These are phyloP conservation scores for Nicator chloris DNA, from an alignment of 2,113 vertebrate genomes.

Conservation along the genomic window DNA sequence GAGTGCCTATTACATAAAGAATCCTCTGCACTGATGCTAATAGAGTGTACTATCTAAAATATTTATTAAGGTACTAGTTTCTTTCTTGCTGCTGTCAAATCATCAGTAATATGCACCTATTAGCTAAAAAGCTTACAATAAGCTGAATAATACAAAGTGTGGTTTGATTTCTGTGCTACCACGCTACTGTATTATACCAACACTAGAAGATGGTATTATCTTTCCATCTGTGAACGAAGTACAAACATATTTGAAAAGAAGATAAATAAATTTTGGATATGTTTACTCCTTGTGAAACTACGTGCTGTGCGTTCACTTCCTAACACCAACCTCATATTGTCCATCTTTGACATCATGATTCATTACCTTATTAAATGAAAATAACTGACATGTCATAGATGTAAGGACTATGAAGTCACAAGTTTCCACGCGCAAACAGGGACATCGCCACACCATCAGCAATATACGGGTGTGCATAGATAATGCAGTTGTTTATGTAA, in stretches of 20 bases:
- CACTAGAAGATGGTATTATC: not conserved
- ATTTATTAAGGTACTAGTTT: not conserved
- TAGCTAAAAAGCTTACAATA: not conserved
- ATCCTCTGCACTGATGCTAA: not conserved
- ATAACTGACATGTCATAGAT: not conserved
- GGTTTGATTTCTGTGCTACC: not conserved
- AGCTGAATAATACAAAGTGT: not conserved
- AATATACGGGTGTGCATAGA: not conserved
- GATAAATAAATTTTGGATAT: not conserved
- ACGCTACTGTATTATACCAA: not conserved
- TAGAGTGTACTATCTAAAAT: not conserved
- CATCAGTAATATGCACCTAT: not conserved
- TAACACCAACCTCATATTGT: not conserved
- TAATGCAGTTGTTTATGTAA: not conserved
- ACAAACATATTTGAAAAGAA: not conserved
- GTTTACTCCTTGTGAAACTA: not conserved
- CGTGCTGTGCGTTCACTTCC: not conserved
- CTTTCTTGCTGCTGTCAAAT: not conserved
- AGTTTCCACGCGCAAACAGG: not conserved
- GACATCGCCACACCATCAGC: not conserved
- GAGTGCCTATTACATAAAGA: not conserved
- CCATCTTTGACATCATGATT: slow-evolving; percentile 8
- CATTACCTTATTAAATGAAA: slow-evolving; percentile 26
- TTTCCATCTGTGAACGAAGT: not conserved
- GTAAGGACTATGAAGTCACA: not conserved